Evolutionary conservation across 1,140 invertebrate genomes (phyloP), one percentile per base, ranked within the genome.

Genomic region (Nephila pilipes): DNA sequence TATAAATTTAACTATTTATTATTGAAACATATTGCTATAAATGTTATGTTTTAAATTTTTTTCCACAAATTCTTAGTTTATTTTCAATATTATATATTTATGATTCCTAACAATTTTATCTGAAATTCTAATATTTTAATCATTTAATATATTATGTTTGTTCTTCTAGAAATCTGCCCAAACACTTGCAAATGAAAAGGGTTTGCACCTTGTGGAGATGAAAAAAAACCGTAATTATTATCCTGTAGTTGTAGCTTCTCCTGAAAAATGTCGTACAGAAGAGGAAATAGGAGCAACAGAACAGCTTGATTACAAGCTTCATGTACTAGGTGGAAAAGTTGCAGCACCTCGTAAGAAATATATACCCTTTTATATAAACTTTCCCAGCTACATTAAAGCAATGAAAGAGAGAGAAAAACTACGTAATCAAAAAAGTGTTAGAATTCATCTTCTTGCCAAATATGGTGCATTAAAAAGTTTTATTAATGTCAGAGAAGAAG

Each of bases 161-260:
- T 88, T 93, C 94, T 94, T 95, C 95, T 95, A 98, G 97, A 98
- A 98, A 97, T 97, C 97, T 0, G 97, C 98, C 95, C 96, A 98
- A 95, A 95, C 98, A 95, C 96, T 99, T 57, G 98, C 99, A 0
- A 97, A 99, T 94, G 97, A 99, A 94, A 98, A 98, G 94, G 96
- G 97, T 94, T 95, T 99, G 10, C 97, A 99, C 96, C 95, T 99
- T 29, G 98, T 99, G 65, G 98, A 99, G 96, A 96, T 98, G 90
- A 96, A 96, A 90, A 96, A 96, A 88, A 97, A 98, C 95, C 97
- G 97, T 94, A 96, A 96, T 87, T 96, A 97, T 95, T 97, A 97
- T 94, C 98, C 98, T 0, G 96, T 96, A 93, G 97, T 99, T 4
- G 96, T 99, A n/a, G 99, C 98, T 1, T 97, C 97, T 8, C 98